Base-by-base conservation (phyloP, 2,888 invertebrate genomes). In the Tipula unca region DNA sequence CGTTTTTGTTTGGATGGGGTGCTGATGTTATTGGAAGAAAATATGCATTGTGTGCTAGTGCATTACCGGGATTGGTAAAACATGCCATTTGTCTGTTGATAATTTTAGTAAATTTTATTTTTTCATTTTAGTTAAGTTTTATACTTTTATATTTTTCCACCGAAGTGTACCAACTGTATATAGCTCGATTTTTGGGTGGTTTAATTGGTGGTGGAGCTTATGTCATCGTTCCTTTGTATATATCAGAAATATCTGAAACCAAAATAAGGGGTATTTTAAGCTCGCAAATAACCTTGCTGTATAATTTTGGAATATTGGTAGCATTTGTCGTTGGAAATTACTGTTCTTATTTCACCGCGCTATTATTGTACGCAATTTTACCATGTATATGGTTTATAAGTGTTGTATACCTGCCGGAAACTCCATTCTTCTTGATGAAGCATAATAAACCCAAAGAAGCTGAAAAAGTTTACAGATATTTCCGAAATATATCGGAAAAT, bases 171-270 rank as follows among this genome's bases (percentile, higher is more conserved):
- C 35, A 83, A 17, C 0, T 83, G 17, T 35, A 32, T 14, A 35
- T 35, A 32, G 29, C 32, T 1, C 14, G 83, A n/a, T 83, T 83
- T 32, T 32, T 83, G 17, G 83, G 83, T 83, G 83, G 83, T n/a
- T 35, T 83, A 32, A 8, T 83, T n/a, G 83, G 83, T 29, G 83
- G 83, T 8, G 83, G 83, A 32, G 83, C 83, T 32, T 83, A 32
- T 83, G 83, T 83, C 4, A 35, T 83, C 5, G 83, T 83, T 5
- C 83, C 83, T 2, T 17, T 83, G 17, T 83, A 83, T 32, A 83
- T 83, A 32, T 29, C 83, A n/a, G 83, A 83, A 83, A 83, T 83
- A 32, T 14, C 83, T n/a, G 83, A 83, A 69, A 69, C 69, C 6
- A 69, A 69, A 69, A 69, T 69, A 25, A n/a, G 69, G 13, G 69